Evolutionary conservation across 2,888 invertebrate species (phyloP).

Genomic region (Bembecia ichneumoniformis): DNA sequence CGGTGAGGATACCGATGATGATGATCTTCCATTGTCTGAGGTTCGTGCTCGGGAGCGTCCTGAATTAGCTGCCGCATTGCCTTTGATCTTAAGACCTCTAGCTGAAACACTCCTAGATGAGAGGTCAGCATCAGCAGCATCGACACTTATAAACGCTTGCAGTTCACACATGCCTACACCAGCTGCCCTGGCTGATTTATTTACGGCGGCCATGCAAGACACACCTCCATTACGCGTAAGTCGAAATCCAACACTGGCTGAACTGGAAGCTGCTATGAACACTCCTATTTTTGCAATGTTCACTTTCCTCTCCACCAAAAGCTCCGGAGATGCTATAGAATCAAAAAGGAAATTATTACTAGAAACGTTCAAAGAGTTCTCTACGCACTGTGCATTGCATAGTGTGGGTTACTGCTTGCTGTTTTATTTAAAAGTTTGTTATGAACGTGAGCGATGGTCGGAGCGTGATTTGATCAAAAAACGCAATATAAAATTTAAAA

Average conservation of each 20-base stretch:
- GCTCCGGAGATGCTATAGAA: conserved; percentile 73
- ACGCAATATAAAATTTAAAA: conserved; percentile 80
- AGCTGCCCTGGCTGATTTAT: conserved; percentile 54
- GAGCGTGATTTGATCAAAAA: conserved; percentile 67
- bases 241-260: conserved; percentile 60
- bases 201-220: conserved; percentile 63
- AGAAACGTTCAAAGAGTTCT: conserved; percentile 85
- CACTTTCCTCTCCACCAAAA: conserved; percentile 81
- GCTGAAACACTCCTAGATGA: conserved; percentile 64
- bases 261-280: conserved; percentile 79
- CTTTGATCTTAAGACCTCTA: conserved; percentile 50
- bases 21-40: conserved; percentile 84
- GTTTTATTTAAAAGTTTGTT: conserved; percentile 87
- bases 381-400: conserved; percentile 75
- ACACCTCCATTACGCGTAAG: conserved; percentile 61
- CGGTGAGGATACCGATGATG: conserved; percentile 78
- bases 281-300: conserved; percentile 91
- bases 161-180: conserved; percentile 51
- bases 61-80: conserved; percentile 62
- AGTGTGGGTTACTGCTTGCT: conserved; percentile 88
- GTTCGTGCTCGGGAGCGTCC: conserved; percentile 78
- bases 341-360: conserved; percentile 84
- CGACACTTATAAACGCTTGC: conserved; percentile 51
- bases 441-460: conserved; percentile 68
- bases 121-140: conserved; percentile 45